Evolutionary conservation across 2,888 invertebrate genomes (phyloP).

Genomic region (Protophormia terraenovae): DNA sequence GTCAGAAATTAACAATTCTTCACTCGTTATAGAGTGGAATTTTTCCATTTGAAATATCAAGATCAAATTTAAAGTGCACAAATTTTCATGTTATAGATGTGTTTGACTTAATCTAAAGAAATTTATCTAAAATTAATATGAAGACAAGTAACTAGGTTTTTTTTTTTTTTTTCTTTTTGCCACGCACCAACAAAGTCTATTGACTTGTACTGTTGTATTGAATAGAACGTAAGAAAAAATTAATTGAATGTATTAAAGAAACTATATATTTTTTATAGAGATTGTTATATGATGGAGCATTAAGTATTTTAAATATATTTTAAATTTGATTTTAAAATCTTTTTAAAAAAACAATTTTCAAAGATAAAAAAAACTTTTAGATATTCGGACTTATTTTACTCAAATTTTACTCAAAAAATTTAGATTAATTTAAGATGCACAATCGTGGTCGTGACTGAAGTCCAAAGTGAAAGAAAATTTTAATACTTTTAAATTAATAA

Average conservation of each 20-base stretch:
- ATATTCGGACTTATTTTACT: no score
- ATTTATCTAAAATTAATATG: slow-evolving; percentile 65
- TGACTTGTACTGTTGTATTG: slow-evolving; percentile 3
- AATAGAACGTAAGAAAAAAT: slow-evolving; percentile 17
- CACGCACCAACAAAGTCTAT: slow-evolving; percentile 19
- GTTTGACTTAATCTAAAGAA: slow-evolving; percentile 44
- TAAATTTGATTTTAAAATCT: no score
- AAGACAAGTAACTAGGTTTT: slow-evolving; percentile 53
- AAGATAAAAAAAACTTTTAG: no score
- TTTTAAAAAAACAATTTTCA: no score
- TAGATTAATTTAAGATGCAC: no score
- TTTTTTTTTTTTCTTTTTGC: no score
- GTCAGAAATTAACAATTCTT: slow-evolving; percentile 66
- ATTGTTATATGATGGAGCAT: not conserved
- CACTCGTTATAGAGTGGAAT: slow-evolving; percentile 33
- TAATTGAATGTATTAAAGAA: slow-evolving; percentile 15
- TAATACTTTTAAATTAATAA: no score
- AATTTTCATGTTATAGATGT: slow-evolving; percentile 39
- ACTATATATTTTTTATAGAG: not conserved
- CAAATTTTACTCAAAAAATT: no score
- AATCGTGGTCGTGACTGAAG: no score
- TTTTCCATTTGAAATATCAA: slow-evolving; percentile 34
- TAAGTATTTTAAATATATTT: no score
- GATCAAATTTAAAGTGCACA: slow-evolving; percentile 52
- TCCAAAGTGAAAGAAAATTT: no score